Percentiles rank a stretch among this genome's conserved stretches.
Evolutionary conservation across 2,113 vertebrate species (phyloP).

Genomic region (Pseudolaguvia tuberculata): DNA sequence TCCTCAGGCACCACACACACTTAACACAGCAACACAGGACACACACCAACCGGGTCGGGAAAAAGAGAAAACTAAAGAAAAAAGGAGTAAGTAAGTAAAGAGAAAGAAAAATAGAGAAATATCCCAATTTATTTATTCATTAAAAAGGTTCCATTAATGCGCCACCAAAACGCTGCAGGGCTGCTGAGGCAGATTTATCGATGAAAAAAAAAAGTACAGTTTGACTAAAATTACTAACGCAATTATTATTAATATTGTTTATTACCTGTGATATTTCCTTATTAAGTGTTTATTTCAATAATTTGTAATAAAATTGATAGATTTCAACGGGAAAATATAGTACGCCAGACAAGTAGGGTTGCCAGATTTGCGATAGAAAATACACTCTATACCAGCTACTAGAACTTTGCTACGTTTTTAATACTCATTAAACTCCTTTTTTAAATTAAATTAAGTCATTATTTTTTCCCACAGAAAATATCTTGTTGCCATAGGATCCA

Average conservation of each 20-base stretch:
- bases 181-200: no score
- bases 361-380: neutral
- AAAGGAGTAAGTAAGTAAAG: neutral
- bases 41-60: neutral
- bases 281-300: neutral
- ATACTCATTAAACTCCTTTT: no score
- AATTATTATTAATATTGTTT: neutral
- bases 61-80: neutral
- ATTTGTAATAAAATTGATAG: no score
- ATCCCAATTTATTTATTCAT: no score
- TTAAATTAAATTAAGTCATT: no score
- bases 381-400: neutral
- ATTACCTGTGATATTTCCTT: neutral
- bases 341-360: neutral
- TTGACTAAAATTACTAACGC: neutral
- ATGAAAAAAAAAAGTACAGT: no score
- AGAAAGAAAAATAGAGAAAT: neutral
- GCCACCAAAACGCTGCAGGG: no score
- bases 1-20: neutral
- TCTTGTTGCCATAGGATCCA: no score
- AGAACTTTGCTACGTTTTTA: no score
- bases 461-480: no score
- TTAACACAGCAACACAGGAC: neutral
- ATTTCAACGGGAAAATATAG: neutral
- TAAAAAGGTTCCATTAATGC: no score